Percentiles rank a stretch among this genome's conserved stretches.
These are phyloP conservation scores for Alethe castanea DNA, from an alignment of 2,113 vertebrate genomes.

Conservation along the genomic window DNA sequence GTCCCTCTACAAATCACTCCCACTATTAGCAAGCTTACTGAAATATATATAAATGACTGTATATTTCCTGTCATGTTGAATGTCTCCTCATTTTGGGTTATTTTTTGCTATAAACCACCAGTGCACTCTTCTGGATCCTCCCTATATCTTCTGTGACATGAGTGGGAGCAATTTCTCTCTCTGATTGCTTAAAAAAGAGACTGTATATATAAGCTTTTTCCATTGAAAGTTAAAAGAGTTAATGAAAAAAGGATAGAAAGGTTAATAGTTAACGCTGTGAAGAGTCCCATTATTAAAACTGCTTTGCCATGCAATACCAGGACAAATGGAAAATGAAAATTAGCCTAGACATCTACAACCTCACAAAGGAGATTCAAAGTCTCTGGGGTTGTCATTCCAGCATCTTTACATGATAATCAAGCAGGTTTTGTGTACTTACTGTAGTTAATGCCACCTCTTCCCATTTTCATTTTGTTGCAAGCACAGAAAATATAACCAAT, in stretches of 20 bases:
- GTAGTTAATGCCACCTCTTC: constrained; percentile 48
- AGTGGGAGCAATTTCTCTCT: background rate
- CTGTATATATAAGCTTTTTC: background rate
- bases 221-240: background rate
- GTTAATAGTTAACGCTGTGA: constrained; percentile 28
- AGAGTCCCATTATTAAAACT: constrained; percentile 47
- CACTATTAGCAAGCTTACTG: background rate
- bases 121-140: background rate
- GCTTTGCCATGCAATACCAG: constrained; percentile 51
- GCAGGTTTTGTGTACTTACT: constrained; percentile 38
- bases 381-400: constrained; percentile 37
- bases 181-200: background rate
- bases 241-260: background rate
- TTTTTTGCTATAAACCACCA: background rate
- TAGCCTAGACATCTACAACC: constrained; percentile 42
- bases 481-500: constrained; percentile 64
- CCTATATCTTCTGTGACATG: background rate
- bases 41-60: background rate
- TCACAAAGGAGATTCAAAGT: constrained; percentile 27
- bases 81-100: background rate
- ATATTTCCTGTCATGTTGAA: background rate
- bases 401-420: constrained; percentile 58
- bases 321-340: constrained; percentile 64
- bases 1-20: background rate
- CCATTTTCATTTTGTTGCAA: constrained; percentile 61